Conservation (phyloP, 2,797 vertebrate genomes). For the Crenichthys baileyi region DNA sequence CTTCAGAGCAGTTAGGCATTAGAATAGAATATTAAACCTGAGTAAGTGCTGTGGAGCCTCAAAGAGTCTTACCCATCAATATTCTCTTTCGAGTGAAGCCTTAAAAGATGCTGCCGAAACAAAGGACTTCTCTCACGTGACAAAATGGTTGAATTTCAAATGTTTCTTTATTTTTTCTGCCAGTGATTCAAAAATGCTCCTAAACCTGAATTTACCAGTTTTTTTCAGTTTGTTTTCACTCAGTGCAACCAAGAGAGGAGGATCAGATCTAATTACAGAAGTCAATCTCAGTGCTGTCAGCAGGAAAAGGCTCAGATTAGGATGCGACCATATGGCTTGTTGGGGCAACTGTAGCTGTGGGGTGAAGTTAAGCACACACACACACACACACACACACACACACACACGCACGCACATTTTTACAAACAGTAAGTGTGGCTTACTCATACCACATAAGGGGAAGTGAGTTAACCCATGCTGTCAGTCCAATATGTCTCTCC, state of each 20-base stretch:
- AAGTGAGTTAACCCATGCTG: conserved; percentile 35
- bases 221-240: conserved; percentile 25
- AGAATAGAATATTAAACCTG: conserved; percentile 61
- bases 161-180: neutral
- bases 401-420: neutral
- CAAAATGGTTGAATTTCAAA: conserved; percentile 14
- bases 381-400: conserved; percentile 37
- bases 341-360: conserved; percentile 58
- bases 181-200: neutral
- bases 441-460: conserved; percentile 48
- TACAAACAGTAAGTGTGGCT: conserved; percentile 48
- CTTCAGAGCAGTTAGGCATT: conserved; percentile 40
- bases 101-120: conserved; percentile 9
- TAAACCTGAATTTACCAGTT: conserved; percentile 19
- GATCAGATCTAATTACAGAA: conserved; percentile 81
- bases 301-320: conserved; percentile 75
- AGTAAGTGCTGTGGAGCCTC: conserved; percentile 34
- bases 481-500: conserved; percentile 52
- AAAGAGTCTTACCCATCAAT: conserved; percentile 42
- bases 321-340: conserved; percentile 75
- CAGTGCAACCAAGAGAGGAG: conserved; percentile 37
- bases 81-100: neutral
- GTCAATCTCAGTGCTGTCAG: conserved; percentile 72
- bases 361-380: conserved; percentile 31
- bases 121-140: conserved; percentile 4